Evolutionary conservation across 2,113 vertebrate species (phyloP).

Genomic region (Crotalus horridus): DNA sequence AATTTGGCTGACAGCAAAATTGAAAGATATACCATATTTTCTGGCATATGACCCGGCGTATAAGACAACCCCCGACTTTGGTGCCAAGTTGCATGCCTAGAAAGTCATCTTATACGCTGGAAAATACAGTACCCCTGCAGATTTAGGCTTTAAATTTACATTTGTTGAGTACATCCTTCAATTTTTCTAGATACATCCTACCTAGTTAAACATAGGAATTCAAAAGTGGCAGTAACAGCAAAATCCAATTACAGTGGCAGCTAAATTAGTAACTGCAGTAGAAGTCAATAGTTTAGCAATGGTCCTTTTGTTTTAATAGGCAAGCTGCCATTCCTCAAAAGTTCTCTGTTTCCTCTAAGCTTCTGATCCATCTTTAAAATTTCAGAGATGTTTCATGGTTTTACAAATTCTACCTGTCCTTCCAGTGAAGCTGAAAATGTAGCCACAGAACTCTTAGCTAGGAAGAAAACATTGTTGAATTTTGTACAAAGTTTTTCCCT

Average conservation of each 20-base stretch:
- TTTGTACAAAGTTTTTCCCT: not conserved
- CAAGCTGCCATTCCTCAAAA: not conserved
- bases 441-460: not conserved
- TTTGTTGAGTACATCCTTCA: not conserved
- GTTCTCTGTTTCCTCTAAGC: too few species aligned
- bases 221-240: not conserved
- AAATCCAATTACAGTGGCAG: not conserved
- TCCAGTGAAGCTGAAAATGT: not conserved
- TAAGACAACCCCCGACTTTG: too few species aligned
- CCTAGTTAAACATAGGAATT: not conserved
- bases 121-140: not conserved
- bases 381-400: not conserved
- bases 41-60: too few species aligned
- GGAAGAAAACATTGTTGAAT: not conserved
- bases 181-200: not conserved
- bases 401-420: not conserved
- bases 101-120: too few species aligned
- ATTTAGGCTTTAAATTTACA: not conserved
- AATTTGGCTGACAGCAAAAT: not conserved
- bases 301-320: not conserved
- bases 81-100: too few species aligned
- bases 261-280: not conserved
- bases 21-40: not conserved
- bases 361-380: not conserved
- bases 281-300: not conserved